A percentile compares a stretch with the other conserved stretches of the same genome.
Evolutionary conservation across 2,797 vertebrate genomes (phyloP).

Genomic region (Netta rufina): DNA sequence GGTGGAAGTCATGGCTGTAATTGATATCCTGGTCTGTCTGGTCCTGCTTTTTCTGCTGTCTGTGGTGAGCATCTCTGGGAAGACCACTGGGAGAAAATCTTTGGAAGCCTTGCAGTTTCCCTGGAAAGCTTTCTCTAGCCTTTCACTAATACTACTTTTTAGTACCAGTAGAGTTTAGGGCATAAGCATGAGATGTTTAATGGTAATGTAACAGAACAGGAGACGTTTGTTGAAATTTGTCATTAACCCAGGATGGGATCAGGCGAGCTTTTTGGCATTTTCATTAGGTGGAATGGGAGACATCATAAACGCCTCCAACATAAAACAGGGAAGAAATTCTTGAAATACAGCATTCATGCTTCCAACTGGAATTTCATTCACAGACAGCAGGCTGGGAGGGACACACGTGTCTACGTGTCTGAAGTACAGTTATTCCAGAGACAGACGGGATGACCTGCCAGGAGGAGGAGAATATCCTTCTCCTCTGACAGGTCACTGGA

Average conservation of each 20-base stretch:
- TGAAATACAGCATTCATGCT: no score
- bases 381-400: background rate
- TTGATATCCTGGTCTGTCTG: background rate
- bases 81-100: background rate
- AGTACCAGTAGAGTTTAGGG: background rate
- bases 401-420: fast-evolving
- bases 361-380: no score
- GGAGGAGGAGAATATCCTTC: background rate
- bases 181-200: background rate
- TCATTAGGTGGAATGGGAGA: no score
- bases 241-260: no score
- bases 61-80: background rate
- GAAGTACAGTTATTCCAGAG: no score
- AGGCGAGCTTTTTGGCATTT: no score
- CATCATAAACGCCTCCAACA: no score
- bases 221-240: background rate
- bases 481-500: background rate
- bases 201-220: no score
- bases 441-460: background rate
- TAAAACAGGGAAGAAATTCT: no score
- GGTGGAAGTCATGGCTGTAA: background rate
- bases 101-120: background rate
- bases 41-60: fast-evolving
- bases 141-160: background rate
- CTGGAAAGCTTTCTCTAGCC: background rate